A percentile compares a stretch with the other conserved stretches of the same genome.
Conservation (phyloP, 2,113 vertebrate genomes). For the Tyrannus savana region DNA sequence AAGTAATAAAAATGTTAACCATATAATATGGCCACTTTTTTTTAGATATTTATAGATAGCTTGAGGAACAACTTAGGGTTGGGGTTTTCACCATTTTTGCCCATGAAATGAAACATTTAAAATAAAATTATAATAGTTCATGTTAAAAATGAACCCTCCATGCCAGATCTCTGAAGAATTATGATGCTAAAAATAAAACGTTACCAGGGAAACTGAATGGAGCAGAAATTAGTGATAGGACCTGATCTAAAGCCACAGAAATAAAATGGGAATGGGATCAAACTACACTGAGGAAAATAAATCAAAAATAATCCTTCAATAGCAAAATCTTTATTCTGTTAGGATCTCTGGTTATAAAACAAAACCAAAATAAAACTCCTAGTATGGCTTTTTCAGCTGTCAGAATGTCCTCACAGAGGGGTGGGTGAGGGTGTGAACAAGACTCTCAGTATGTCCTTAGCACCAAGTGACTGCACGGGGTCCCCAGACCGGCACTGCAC, state of each 20-base stretch:
- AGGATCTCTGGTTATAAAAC: not conserved
- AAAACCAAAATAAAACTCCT: not conserved
- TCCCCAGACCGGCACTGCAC: not conserved
- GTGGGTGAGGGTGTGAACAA: not conserved
- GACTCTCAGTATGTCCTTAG: not conserved
- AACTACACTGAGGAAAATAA: not conserved
- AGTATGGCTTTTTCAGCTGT: not conserved
- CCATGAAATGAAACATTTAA: not conserved
- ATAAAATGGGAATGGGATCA: constrained; percentile 5
- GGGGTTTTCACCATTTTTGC: not conserved
- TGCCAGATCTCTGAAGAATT: constrained; percentile 32
- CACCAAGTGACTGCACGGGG: not conserved
- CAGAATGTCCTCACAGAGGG: accelerated
- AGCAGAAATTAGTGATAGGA: constrained; percentile 36
- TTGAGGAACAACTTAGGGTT: not conserved
- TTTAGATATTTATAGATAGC: not conserved
- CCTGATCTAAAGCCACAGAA: constrained; percentile 32
- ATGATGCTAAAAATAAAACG: constrained; percentile 57
- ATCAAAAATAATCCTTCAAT: not conserved
- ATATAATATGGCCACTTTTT: not conserved
- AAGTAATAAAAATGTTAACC: not conserved
- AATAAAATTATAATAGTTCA: not conserved
- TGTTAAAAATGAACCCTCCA: constrained; percentile 13
- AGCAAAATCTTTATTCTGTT: not conserved
- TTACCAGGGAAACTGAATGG: constrained; percentile 54